Evolutionary conservation across 2,888 invertebrate species (phyloP).

Genomic region (Cactoblastis cactorum): DNA sequence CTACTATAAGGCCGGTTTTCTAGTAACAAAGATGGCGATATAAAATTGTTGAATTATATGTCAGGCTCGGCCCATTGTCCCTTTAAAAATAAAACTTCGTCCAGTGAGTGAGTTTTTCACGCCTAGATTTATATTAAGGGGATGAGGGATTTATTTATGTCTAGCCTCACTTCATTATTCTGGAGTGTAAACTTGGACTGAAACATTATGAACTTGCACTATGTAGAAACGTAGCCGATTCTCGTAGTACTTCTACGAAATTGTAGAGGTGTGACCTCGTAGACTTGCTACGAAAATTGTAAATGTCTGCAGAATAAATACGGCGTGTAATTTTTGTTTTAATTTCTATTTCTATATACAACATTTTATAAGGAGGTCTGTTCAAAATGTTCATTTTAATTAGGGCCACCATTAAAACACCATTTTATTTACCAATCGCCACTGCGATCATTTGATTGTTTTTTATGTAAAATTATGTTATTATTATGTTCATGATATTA

Average conservation of each 20-base stretch:
- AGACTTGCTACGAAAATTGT: neutral
- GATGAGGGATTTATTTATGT: constrained; percentile 14
- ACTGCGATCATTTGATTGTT: no score
- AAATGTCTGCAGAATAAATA: neutral
- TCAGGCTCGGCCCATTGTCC: constrained; percentile 56
- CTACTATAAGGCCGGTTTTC: constrained; percentile 35
- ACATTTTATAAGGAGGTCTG: no score
- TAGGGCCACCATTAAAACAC: no score
- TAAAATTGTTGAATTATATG: constrained; percentile 36
- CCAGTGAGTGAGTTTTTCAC: constrained; percentile 48
- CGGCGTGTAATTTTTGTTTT: no score
- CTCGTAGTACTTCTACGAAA: neutral
- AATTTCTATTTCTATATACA: no score
- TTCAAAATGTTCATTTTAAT: no score
- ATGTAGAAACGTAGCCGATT: neutral
- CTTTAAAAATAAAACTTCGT: constrained; percentile 57
- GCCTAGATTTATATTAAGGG: constrained; percentile 45
- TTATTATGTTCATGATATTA: no score
- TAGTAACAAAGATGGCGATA: neutral
- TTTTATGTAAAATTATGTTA: no score
- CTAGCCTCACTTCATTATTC: constrained; percentile 1
- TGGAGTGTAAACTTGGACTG: neutral
- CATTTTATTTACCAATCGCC: no score
- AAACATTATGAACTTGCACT: neutral
- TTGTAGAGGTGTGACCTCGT: neutral